Conservation (phyloP, 2,888 invertebrate species). For the Epicampocera succincta region DNA sequence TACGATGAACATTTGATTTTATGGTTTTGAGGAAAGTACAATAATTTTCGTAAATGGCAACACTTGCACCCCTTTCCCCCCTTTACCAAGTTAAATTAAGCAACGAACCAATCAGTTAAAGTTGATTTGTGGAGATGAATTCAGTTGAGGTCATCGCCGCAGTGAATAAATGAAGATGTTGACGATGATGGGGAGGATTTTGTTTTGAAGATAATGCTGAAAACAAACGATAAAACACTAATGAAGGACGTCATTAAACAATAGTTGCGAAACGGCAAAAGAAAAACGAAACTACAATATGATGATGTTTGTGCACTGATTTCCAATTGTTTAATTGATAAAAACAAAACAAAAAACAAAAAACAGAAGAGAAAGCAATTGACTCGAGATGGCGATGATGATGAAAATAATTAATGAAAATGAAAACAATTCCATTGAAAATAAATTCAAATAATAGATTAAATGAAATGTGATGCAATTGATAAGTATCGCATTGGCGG, state of each 20-base stretch:
- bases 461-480: slow-evolving; percentile 50
- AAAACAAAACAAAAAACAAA: slow-evolving; percentile 16
- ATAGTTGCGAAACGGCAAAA: not conserved
- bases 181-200: slow-evolving; percentile 29
- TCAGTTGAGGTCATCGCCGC: slow-evolving; percentile 66
- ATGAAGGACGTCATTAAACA: too few relatives aligned
- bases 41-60: too few relatives aligned
- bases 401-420: slow-evolving; percentile 56
- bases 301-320: slow-evolving; percentile 55
- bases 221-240: slow-evolving; percentile 10
- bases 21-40: too few relatives aligned
- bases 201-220: slow-evolving; percentile 29
- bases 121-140: slow-evolving; percentile 67
- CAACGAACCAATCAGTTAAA: slow-evolving; percentile 47
- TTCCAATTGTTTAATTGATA: slow-evolving; percentile 52
- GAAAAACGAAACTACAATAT: slow-evolving; percentile 22
- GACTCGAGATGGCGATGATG: slow-evolving; percentile 37
- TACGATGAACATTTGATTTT: too few relatives aligned
- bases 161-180: slow-evolving; percentile 31
- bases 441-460: slow-evolving; percentile 9
- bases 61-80: slow-evolving; percentile 45
- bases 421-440: slow-evolving; percentile 5
- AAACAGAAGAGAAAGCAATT: slow-evolving; percentile 15
- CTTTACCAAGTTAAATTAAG: slow-evolving; percentile 54
- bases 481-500: not conserved